Evolutionary conservation across 2,113 vertebrate species (phyloP).

Genomic region (Dasypus novemcinctus): DNA sequence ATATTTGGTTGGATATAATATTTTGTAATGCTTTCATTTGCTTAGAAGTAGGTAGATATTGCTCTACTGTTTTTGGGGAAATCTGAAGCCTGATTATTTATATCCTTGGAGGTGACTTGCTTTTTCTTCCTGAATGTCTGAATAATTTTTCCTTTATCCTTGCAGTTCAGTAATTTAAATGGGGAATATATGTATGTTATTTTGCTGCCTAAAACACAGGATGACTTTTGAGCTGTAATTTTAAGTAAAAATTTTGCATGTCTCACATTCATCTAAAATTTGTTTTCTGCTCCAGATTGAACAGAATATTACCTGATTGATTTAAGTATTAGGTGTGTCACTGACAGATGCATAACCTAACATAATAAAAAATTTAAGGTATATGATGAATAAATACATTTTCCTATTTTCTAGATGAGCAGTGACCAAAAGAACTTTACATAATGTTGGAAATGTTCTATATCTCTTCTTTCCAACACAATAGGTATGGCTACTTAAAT

Average conservation of each 20-base stretch:
- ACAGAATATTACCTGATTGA: background rate
- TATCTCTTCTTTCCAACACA: background rate
- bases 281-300: background rate
- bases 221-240: background rate
- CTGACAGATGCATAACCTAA: conserved; percentile 2
- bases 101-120: background rate
- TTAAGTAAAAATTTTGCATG: background rate
- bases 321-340: background rate
- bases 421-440: background rate
- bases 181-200: background rate
- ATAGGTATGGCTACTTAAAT: background rate
- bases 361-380: conserved; percentile 68
- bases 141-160: background rate
- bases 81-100: background rate
- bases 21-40: background rate
- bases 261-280: background rate
- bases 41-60: background rate
- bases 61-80: background rate
- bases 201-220: background rate
- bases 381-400: conserved; percentile 72
- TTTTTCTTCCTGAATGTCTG: background rate
- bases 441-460: background rate
- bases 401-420: conserved; percentile 62
- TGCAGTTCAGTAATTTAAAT: background rate
- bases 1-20: background rate